phyloP scores from a whole-genome alignment of 2,797 vertebrate genomes.

The Poeciliopsis presidionis region DNA sequence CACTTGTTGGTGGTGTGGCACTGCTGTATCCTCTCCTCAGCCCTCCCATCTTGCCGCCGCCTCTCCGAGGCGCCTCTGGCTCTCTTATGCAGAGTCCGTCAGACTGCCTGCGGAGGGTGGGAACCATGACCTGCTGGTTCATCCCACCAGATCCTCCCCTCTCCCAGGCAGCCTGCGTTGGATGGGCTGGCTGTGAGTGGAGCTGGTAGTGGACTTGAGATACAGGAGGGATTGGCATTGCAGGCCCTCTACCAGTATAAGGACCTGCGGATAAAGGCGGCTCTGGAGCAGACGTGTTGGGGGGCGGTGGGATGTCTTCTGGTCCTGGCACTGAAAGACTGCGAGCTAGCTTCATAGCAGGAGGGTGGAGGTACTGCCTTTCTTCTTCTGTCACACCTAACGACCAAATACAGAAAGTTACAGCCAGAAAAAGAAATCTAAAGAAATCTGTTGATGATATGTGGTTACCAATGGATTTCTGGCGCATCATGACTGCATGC shows the following conservation, averaged over 20 bases:
- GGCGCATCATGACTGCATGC: slow-evolving; percentile 89
- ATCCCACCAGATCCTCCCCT: slow-evolving; percentile 66
- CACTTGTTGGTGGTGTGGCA: slow-evolving; percentile 79
- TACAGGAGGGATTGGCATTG: slow-evolving; percentile 75
- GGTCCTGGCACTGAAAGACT: slow-evolving; percentile 92
- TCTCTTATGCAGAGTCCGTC: slow-evolving; percentile 71
- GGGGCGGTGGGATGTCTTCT: slow-evolving; percentile 92
- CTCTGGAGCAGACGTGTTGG: slow-evolving; percentile 90
- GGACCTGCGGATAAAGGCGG: slow-evolving; percentile 88
- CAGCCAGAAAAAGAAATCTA: background rate
- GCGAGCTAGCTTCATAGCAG: slow-evolving; percentile 90
- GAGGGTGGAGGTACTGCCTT: slow-evolving; percentile 88
- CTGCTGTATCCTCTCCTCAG: slow-evolving; percentile 84
- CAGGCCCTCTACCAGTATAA: slow-evolving; percentile 73
- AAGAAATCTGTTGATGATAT: slow-evolving; percentile 10
- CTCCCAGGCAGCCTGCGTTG: slow-evolving; percentile 72
- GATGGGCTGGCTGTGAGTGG: slow-evolving; percentile 70
- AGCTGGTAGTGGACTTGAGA: slow-evolving; percentile 72
- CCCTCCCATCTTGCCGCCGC: slow-evolving; percentile 80
- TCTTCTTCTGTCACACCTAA: slow-evolving; percentile 91
- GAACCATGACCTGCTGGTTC: slow-evolving; percentile 72
- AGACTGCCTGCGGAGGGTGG: slow-evolving; percentile 75
- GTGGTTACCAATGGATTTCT: slow-evolving; percentile 91
- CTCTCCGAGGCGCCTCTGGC: slow-evolving; percentile 71
- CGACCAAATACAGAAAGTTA: slow-evolving; percentile 34